These are phyloP conservation scores for Sisyra nigra DNA, from an alignment of 2,888 invertebrate genomes.

Conservation along the genomic window DNA sequence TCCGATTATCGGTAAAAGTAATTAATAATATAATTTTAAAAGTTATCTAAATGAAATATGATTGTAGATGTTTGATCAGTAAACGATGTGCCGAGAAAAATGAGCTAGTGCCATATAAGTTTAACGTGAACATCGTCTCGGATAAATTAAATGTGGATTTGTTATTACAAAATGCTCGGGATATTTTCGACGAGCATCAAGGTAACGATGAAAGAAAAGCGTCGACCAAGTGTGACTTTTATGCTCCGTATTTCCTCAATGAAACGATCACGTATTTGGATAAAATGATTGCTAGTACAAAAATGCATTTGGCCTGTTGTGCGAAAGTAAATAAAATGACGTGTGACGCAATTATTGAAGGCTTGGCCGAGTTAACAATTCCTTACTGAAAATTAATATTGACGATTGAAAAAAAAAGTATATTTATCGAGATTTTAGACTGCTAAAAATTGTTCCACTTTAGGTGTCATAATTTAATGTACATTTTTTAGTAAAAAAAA, in stretches of 20 bases:
- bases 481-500: too few relatives aligned
- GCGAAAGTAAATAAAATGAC: constrained; percentile 19
- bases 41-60: too few relatives aligned
- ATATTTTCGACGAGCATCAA: constrained; percentile 18
- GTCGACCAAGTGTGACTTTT: constrained; percentile 19
- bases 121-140: constrained; percentile 30
- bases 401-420: too few relatives aligned
- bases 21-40: too few relatives aligned
- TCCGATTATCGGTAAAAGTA: neutral
- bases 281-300: constrained; percentile 37
- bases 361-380: constrained; percentile 7
- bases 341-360: constrained; percentile 22
- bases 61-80: constrained; percentile 40
- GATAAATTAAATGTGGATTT: constrained; percentile 21
- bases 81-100: constrained; percentile 21
- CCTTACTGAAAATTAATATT: too few relatives aligned
- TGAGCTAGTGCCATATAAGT: constrained; percentile 31
- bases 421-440: too few relatives aligned
- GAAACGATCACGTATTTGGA: constrained; percentile 34
- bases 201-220: constrained; percentile 14
- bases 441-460: too few relatives aligned
- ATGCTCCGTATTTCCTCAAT: constrained; percentile 31
- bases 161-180: constrained; percentile 26
- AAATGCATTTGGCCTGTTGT: constrained; percentile 32
- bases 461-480: too few relatives aligned